Conservation (phyloP, 2,797 vertebrate genomes). For the Buceros bicornis region DNA sequence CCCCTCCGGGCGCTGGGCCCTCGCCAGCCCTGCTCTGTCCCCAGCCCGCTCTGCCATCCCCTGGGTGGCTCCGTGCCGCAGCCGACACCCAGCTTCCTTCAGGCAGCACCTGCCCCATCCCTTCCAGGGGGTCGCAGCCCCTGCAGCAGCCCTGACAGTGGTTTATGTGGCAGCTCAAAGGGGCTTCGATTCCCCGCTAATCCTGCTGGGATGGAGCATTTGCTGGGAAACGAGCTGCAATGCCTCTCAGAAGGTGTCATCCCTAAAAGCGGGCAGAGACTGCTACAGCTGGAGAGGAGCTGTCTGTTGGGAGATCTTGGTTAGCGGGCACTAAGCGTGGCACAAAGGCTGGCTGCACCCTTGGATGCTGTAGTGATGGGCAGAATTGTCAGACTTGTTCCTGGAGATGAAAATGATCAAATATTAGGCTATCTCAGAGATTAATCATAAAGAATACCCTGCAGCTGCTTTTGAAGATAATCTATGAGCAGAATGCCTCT, state of each 20-base stretch:
- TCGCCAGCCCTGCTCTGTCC: not conserved
- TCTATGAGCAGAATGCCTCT: not conserved
- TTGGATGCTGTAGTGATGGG: not conserved
- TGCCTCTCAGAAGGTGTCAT: not conserved
- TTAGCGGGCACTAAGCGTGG: not conserved
- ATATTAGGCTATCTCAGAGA: not conserved
- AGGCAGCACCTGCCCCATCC: not conserved
- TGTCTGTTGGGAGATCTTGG: not conserved
- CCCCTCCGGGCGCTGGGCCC: not conserved
- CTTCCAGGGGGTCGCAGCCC: not conserved
- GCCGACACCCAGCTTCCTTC: too few species aligned
- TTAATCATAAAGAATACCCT: not conserved
- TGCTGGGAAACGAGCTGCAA: not conserved
- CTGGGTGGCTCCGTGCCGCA: not conserved
- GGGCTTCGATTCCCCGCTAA: not conserved
- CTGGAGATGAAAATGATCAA: not conserved
- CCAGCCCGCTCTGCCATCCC: not conserved
- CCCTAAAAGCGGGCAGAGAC: not conserved
- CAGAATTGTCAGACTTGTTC: not conserved
- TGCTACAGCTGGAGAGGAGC: not conserved
- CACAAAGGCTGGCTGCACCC: not conserved
- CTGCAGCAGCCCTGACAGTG: not conserved
- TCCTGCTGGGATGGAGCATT: not conserved
- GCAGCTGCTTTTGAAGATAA: not conserved
- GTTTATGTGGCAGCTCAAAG: not conserved